Percentiles rank a stretch among this genome's conserved stretches.
Evolutionary conservation across 2,797 vertebrate genomes (phyloP).

Genomic region (Notolabrus celidotus): DNA sequence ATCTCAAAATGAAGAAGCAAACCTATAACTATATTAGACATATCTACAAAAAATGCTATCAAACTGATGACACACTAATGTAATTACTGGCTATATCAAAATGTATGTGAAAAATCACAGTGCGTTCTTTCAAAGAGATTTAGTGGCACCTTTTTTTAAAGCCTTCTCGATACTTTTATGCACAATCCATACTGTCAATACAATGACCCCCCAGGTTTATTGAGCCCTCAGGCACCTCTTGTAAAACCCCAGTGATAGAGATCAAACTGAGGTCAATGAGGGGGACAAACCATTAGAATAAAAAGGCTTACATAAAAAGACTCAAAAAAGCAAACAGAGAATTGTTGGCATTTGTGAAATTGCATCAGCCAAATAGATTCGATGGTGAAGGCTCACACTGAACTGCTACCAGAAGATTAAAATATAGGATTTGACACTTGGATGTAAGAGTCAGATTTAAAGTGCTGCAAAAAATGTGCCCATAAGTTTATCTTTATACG

Average conservation of each 20-base stretch:
- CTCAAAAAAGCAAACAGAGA: background rate
- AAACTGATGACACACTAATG: background rate
- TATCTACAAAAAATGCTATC: background rate
- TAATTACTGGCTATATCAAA: background rate
- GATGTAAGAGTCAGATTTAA: background rate
- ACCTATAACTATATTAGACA: background rate
- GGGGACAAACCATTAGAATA: conserved; percentile 22
- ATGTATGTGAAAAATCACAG: background rate
- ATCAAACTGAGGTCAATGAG: conserved; percentile 31
- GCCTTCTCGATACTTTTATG: conserved; percentile 7
- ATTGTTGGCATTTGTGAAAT: background rate
- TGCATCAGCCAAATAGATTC: background rate
- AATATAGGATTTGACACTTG: background rate
- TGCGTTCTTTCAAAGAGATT: background rate
- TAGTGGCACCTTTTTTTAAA: conserved; percentile 1
- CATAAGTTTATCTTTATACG: no score
- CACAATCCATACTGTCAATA: conserved; percentile 50
- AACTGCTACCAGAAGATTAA: conserved; percentile 1
- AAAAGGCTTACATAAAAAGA: background rate
- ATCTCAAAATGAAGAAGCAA: background rate
- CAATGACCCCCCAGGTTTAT: conserved; percentile 20
- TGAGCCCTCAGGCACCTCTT: conserved; percentile 6
- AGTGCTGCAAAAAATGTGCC: background rate
- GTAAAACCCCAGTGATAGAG: conserved; percentile 9
- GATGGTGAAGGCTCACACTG: background rate